Evolutionary conservation across 2,797 vertebrate genomes (phyloP).

Genomic region (Neosilurus mollespiculum): DNA sequence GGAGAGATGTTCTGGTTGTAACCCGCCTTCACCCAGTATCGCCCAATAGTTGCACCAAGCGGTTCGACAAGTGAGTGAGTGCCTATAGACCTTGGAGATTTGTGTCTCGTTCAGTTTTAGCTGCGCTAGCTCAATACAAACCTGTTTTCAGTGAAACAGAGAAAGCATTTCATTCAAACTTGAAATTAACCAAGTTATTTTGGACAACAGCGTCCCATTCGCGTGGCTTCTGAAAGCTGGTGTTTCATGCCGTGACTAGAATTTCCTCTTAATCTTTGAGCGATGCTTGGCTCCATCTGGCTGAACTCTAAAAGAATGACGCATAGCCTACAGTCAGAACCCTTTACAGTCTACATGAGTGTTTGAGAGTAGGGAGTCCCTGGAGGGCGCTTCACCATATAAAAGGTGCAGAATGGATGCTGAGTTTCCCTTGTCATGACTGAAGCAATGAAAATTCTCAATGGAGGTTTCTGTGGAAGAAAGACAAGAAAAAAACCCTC

Average conservation of each 20-base stretch:
- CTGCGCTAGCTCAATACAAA: not conserved
- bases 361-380: conserved; percentile 19
- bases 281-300: conserved; percentile 4
- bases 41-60: too few species aligned
- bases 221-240: not conserved
- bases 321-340: conserved; percentile 35
- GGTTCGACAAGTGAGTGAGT: too few species aligned
- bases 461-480: conserved; percentile 17
- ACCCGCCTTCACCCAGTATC: too few species aligned
- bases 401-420: conserved; percentile 31
- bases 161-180: not conserved
- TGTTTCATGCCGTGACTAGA: not conserved
- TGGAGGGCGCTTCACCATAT: conserved; percentile 21
- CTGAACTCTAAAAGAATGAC: conserved; percentile 30
- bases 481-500: not conserved
- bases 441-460: conserved; percentile 29
- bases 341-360: conserved; percentile 26
- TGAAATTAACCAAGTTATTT: not conserved
- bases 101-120: not conserved
- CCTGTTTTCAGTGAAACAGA: not conserved
- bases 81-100: not conserved
- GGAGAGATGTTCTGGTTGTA: too few species aligned
- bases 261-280: conserved; percentile 27
- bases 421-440: conserved; percentile 32
- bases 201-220: conserved; percentile 13